Base-by-base conservation (phyloP, 37 sponge, comb jelly and placozoan species). In the Amphimedon queenslandica region DNA sequence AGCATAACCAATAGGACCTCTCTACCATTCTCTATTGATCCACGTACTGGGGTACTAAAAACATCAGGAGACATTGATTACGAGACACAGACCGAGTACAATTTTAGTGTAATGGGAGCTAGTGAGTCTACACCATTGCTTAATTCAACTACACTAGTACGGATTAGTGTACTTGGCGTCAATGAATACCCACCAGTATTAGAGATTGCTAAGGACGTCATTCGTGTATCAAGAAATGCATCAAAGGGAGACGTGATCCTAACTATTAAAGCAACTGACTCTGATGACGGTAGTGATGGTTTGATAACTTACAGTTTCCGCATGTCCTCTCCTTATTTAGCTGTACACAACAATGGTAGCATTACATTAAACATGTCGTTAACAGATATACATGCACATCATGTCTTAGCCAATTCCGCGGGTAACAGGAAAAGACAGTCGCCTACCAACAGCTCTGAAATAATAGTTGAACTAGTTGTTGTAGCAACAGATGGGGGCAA, bases 251-350 rank as follows among this genome's bases (percentile, higher is more conserved):
- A 53, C n/a, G 34, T 39, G 1, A 37, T 86, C 13, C 71, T 63
- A 28, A 33, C 5, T 29, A 42, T 86, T 55, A 4, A 16, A 16
- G 87, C 81, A n/a, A 64, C 33, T 41, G 89, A 88, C 53, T 6
- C 8, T 6, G 89, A 88, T 37, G 39, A 31, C 4, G 80, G 84
- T 1, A 39, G 11, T 18, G 66, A 82, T 18, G 74, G 79, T n/a
- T 11, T 35, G 2, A 4, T 83, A 0, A 47, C 53, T 13, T 47
- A 47, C 53, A 18, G 13, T 47, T 47, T 47, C 13, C 8, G 8
- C 8, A 47, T 18, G 8, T 13, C 53, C 8, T 13, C 53, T 18
- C 13, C 8, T 8, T 8, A 47, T 18, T 47, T 47, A 8, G 13
- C 13, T 18, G 13, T 47, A 13, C 53, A 18, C 8, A 8, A 8